These are phyloP conservation scores for Neoitamus cyanurus DNA, from an alignment of 2,888 invertebrate genomes.

Conservation along the genomic window DNA sequence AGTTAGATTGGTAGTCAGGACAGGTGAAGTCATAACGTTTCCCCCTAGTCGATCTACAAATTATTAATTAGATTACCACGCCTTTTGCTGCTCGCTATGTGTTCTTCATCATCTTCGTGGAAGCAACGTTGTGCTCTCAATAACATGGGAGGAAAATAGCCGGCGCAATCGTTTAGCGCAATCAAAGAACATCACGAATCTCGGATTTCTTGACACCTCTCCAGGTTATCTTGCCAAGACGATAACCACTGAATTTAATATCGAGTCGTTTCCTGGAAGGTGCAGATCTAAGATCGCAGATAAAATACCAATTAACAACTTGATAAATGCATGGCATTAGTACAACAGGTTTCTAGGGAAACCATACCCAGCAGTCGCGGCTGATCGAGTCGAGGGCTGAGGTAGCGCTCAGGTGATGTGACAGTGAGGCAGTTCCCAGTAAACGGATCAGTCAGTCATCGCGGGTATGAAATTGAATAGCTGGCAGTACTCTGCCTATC, in stretches of 20 bases:
- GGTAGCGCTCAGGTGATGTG: background rate
- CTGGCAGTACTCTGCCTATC: background rate
- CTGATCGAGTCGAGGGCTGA: background rate
- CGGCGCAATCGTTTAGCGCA: conserved; percentile 6
- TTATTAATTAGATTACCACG: background rate
- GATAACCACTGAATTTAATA: conserved; percentile 15
- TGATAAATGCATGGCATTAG: conserved; percentile 42
- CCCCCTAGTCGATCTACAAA: background rate
- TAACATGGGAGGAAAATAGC: background rate
- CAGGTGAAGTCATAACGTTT: background rate
- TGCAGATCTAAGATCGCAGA: conserved; percentile 28
- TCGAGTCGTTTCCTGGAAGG: conserved; percentile 26
- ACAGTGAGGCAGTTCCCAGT: conserved; percentile 17
- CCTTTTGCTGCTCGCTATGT: background rate
- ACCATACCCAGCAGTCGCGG: background rate
- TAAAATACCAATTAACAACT: conserved; percentile 42
- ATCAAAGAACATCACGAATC: background rate
- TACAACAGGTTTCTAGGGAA: conserved; percentile 43
- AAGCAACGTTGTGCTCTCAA: background rate
- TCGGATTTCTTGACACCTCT: conserved; percentile 29
- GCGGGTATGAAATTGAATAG: background rate
- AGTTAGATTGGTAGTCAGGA: background rate
- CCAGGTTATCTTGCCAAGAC: background rate
- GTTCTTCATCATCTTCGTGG: background rate
- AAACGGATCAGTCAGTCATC: conserved; percentile 31